These are phyloP conservation scores for Timema podura DNA, from an alignment of 2,888 invertebrate genomes.

Conservation along the genomic window DNA sequence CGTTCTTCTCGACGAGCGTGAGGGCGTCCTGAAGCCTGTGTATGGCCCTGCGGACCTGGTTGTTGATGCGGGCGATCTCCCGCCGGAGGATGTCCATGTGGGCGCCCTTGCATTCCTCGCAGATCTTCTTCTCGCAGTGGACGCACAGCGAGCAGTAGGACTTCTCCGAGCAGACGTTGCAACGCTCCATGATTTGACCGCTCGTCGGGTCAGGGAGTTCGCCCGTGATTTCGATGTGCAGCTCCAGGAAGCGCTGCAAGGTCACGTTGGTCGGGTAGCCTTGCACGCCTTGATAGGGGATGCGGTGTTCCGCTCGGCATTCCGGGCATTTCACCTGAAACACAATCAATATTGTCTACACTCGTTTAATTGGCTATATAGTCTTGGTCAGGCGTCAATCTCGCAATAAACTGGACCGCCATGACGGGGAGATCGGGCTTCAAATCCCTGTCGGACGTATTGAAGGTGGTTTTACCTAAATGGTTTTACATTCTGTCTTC, in stretches of 20 bases:
- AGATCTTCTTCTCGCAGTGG: conserved; percentile 97
- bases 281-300: conserved; percentile 91
- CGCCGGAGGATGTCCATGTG: conserved; percentile 94
- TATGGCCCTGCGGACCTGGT: conserved; percentile 82
- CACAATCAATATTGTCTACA: conserved; percentile 18
- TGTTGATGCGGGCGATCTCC: conserved; percentile 84
- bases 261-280: conserved; percentile 96
- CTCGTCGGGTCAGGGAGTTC: conserved; percentile 87
- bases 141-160: conserved; percentile 83
- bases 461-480: too few species aligned
- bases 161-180: conserved; percentile 90
- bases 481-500: too few species aligned
- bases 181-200: conserved; percentile 89
- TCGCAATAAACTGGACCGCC: too few species aligned
- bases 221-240: conserved; percentile 89
- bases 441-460: too few species aligned
- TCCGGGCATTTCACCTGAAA: conserved; percentile 93
- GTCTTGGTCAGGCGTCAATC: neutral
- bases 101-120: conserved; percentile 92
- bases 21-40: conserved; percentile 86
- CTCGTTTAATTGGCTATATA: neutral
- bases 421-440: too few species aligned
- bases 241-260: conserved; percentile 87
- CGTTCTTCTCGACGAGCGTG: conserved; percentile 81
- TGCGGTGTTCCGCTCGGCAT: conserved; percentile 94